A percentile compares a stretch with the other conserved stretches of the same genome.
phyloP scores from a whole-genome alignment of 2,797 vertebrate species.

The Thamnophis elegans region DNA sequence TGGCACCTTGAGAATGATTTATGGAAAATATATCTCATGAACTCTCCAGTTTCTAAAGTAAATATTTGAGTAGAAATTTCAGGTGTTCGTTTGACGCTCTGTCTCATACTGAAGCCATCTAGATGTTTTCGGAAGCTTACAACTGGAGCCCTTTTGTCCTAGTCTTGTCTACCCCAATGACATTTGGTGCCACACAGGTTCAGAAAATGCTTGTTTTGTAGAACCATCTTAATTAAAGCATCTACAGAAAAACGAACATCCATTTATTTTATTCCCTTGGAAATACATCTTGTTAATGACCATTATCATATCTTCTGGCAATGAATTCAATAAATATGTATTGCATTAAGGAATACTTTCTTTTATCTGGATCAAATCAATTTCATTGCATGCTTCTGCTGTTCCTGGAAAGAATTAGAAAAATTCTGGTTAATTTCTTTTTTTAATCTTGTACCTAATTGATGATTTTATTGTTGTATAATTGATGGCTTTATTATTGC shows the following conservation, averaged over 20 bases:
- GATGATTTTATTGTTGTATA: not conserved
- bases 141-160: not conserved
- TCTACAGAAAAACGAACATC: not conserved
- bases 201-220: too few relatives aligned
- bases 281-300: not conserved
- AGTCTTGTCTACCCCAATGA: not conserved
- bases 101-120: not conserved
- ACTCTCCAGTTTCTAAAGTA: not conserved
- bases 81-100: not conserved
- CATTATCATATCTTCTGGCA: not conserved
- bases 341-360: not conserved
- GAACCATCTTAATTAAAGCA: not conserved
- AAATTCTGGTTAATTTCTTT: not conserved
- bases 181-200: not conserved
- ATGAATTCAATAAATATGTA: not conserved
- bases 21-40: not conserved
- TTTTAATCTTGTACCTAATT: not conserved
- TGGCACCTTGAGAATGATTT: not conserved
- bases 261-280: not conserved
- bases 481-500: not conserved
- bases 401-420: not conserved
- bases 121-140: not conserved
- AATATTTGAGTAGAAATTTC: not conserved
- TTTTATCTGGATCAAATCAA: not conserved
- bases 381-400: not conserved